Base-by-base conservation (phyloP, 2,113 vertebrate genomes). In the Leptocoma aspasia region DNA sequence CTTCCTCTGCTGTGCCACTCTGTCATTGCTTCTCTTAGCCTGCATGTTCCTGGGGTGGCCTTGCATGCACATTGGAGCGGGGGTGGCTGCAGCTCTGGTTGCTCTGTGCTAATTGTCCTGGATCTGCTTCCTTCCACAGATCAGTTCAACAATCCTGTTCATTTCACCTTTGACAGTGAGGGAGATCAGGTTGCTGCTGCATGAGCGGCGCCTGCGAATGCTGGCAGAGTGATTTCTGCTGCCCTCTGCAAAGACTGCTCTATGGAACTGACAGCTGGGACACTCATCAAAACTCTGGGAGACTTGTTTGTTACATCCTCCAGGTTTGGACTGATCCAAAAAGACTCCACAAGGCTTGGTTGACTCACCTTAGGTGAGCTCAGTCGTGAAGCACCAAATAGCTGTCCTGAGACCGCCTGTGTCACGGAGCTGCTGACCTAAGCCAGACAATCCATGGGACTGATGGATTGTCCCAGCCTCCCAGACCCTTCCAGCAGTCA, bases 81-180 rank as follows among this genome's bases (percentile, higher is more conserved):
- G 10, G 44, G n/a, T 44, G 60, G 47, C 72, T 69, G 68, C 35
- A 63, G 61, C 49, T 41, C 2, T 26, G 65, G 15, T 64, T 92
- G 54, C 42, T 54, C 24, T 47, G 24, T 56, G 54, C 88, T 95
- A 2, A 96, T 60, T 88, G 54, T 87, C 23, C 49, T 78, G 77
- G 20, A 7, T 90, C 2, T 93, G 31, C 77, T 78, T 85, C 71
- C 94, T 89, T 97, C 70, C 63, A 52, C 98, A 99, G 99, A 99
- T 98, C 2, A 98, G 98, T 41, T 98, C 98, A 84, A 99, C 99
- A 17, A 60, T 99, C 50, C 18, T 99, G 21, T 99, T 99, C 97
- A 99, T 99, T 97, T 96, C 95, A 1, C 99, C 99, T 0, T 80
- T 99, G 78, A 97, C 99, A 56, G 52, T 98, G 85, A 98, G 94